phyloP scores from a whole-genome alignment of 2,113 vertebrate species.

The Microcebus lehilahytsara region DNA sequence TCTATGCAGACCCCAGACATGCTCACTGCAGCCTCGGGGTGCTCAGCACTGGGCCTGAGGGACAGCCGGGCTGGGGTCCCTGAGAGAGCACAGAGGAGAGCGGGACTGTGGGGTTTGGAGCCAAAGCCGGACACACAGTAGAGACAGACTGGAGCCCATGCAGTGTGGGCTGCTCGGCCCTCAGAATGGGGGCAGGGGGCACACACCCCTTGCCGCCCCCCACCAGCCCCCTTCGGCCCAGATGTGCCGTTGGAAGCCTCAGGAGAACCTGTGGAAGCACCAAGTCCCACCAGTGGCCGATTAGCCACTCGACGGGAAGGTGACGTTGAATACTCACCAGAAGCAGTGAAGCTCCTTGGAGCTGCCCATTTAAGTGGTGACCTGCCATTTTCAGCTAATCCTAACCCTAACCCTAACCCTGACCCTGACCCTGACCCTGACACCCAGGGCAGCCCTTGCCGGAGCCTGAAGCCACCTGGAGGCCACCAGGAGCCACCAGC shows the following conservation, averaged over 20 bases:
- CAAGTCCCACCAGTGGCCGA: rapidly evolving
- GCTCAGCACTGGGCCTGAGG: not conserved
- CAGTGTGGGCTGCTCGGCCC: not conserved
- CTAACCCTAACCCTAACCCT: too few relatives aligned
- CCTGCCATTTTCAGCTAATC: not conserved
- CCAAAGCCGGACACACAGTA: not conserved
- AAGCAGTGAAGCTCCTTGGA: slow-evolving; percentile 54
- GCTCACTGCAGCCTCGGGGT: rapidly evolving
- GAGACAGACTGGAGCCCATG: too few relatives aligned
- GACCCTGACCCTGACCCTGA: not conserved
- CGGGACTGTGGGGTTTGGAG: not conserved
- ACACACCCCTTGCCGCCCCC: too few relatives aligned
- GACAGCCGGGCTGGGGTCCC: not conserved
- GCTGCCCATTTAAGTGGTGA: not conserved
- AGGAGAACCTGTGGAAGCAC: not conserved
- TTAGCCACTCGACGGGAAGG: rapidly evolving
- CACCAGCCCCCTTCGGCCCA: not conserved
- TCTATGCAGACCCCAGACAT: too few relatives aligned
- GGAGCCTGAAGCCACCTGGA: too few relatives aligned
- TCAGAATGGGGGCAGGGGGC: too few relatives aligned
- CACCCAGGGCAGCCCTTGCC: rapidly evolving
- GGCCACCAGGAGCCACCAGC: not conserved
- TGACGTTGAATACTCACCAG: slow-evolving; percentile 44
- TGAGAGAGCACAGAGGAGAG: not conserved
- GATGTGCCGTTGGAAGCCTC: not conserved